phyloP scores from a whole-genome alignment of 92 coral and sea anemone genomes.

The Paragorgia papillata region DNA sequence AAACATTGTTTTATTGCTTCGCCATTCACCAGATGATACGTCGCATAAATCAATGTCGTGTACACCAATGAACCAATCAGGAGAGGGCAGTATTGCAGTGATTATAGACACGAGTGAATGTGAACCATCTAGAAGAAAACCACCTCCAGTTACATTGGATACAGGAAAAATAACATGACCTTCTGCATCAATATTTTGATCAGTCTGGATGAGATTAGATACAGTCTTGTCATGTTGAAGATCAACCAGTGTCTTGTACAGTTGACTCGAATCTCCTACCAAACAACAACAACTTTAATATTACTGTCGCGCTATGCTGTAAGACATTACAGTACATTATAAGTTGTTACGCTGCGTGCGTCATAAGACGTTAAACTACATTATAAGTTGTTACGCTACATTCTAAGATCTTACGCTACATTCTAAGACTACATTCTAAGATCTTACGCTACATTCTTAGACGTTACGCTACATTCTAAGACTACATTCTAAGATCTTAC shows the following conservation, averaged over 20 bases:
- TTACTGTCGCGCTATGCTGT: not conserved
- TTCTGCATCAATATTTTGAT: conserved; percentile 10
- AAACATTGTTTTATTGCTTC: not conserved
- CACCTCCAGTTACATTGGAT: not conserved
- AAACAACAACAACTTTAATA: conserved; percentile 30
- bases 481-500: too few relatives aligned
- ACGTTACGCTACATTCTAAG: too few relatives aligned
- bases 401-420: too few relatives aligned
- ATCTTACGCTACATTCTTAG: too few relatives aligned
- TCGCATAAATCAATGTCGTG: conserved; percentile 20
- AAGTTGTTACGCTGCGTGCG: too few relatives aligned
- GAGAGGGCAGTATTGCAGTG: conserved; percentile 8
- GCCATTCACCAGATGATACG: not conserved
- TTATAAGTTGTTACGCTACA: too few relatives aligned
- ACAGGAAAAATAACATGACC: conserved; percentile 9
- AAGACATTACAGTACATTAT: too few relatives aligned
- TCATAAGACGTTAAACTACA: too few relatives aligned
- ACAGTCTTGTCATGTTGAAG: conserved; percentile 11
- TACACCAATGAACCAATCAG: conserved; percentile 41
- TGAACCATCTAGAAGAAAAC: conserved; percentile 5
- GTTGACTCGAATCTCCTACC: conserved; percentile 2
- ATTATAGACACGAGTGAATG: conserved; percentile 23
- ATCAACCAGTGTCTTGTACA: not conserved
- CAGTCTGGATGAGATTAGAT: not conserved
- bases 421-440: too few relatives aligned